Evolutionary conservation across 2,888 invertebrate genomes (phyloP).

Genomic region (Nudaria mundana): DNA sequence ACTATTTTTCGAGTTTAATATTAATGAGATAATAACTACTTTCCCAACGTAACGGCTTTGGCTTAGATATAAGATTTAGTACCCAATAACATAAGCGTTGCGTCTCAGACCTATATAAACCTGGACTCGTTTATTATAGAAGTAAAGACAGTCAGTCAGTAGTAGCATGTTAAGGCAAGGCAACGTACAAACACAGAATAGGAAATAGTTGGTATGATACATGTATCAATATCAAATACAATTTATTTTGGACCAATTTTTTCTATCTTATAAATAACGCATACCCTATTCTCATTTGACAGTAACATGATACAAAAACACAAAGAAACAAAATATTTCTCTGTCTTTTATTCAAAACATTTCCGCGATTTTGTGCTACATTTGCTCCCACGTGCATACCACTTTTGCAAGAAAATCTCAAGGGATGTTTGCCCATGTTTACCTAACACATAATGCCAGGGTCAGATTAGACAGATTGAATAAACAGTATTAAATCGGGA

Average conservation of each 20-base stretch:
- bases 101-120: too few relatives aligned
- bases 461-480: slow-evolving; percentile 24
- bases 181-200: too few relatives aligned
- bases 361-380: not conserved
- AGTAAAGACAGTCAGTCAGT: too few relatives aligned
- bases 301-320: not conserved
- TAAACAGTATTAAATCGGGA: slow-evolving; percentile 19
- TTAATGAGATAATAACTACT: too few relatives aligned
- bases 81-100: too few relatives aligned
- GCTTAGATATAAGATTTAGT: too few relatives aligned
- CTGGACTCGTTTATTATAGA: too few relatives aligned
- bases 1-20: too few relatives aligned
- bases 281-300: not conserved
- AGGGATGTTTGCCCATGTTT: slow-evolving; percentile 12
- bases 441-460: slow-evolving; percentile 9
- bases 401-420: slow-evolving; percentile 9
- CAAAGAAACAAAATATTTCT: not conserved
- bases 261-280: too few relatives aligned
- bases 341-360: slow-evolving; percentile 1
- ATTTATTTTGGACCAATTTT: too few relatives aligned
- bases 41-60: too few relatives aligned
- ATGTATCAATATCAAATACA: not conserved
- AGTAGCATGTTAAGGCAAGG: too few relatives aligned
- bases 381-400: slow-evolving; percentile 6
- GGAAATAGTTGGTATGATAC: not conserved